Percentiles rank a stretch among this genome's conserved stretches.
These are phyloP conservation scores for Euglossa dilemma DNA, from an alignment of 1,140 invertebrate species.

Conservation along the genomic window DNA sequence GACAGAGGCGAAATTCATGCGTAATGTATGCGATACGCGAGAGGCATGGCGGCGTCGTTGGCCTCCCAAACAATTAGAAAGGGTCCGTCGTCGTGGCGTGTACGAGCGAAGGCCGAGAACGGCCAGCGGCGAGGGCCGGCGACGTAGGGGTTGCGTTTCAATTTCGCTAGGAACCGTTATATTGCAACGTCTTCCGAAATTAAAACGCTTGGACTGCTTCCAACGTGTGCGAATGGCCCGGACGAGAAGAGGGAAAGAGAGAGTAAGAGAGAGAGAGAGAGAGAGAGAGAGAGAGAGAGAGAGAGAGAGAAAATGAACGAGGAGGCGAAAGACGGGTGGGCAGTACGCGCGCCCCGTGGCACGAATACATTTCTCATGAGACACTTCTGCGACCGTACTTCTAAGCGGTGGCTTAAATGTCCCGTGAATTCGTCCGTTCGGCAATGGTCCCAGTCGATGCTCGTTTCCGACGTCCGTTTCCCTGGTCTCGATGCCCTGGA, in stretches of 20 bases:
- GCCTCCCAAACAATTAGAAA: conserved; percentile 76
- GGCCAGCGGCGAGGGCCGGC: conserved; percentile 1
- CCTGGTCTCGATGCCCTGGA: background rate
- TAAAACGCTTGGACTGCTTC: conserved; percentile 69
- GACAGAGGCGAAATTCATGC: conserved; percentile 66
- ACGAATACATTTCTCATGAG: conserved; percentile 58
- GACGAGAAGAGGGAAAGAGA: background rate
- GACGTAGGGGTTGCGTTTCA: conserved; percentile 70
- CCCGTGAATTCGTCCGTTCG: conserved; percentile 29
- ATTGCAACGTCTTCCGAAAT: conserved; percentile 75
- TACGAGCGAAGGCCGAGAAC: conserved; percentile 24
- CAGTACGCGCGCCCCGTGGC: conserved; percentile 3
- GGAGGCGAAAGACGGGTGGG: no score
- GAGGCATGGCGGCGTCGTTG: conserved; percentile 51
- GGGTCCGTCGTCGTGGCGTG: conserved; percentile 51
- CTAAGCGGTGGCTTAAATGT: conserved; percentile 5
- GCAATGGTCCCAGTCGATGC: conserved; percentile 19
- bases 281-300: no score
- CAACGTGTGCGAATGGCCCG: conserved; percentile 50
- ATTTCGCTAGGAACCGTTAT: conserved; percentile 74
- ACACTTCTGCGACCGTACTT: conserved; percentile 16
- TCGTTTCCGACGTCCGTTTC: background rate
- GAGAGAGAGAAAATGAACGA: no score
- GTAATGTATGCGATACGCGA: conserved; percentile 69
- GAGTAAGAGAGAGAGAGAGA: background rate